Evolutionary conservation across 2,797 vertebrate genomes (phyloP), one percentile per base, ranked within the genome.

Genomic region (Macropodus opercularis): DNA sequence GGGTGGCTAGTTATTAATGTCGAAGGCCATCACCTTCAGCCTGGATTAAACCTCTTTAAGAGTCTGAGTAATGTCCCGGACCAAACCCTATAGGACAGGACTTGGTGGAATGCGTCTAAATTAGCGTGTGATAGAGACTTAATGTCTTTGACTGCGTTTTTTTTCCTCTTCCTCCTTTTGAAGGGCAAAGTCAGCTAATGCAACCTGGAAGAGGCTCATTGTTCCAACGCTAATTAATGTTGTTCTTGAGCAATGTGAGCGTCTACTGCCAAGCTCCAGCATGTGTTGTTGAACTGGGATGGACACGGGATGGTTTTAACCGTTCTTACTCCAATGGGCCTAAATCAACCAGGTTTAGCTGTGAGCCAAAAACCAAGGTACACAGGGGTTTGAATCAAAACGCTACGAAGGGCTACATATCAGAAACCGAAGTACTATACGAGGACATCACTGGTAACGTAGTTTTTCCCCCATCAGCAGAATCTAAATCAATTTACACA

Each of bases 1-100:
- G 82, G 80, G 80, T 85, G 84, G 81, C 50, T 81, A 72, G 62
- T 83, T 79, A 86, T 89, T 90, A 90, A 70, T 86, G 85, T 87
- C 88, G 80, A 62, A 83, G 82, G 72, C 66, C 81, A 86, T 91
- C 84, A 83, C 79, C 83, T 78, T 90, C 77, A 83, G 59, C 54
- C 77, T 54, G 80, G 86, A 84, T 82, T 87, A 85, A 86, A 75
- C 57, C 67, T 67, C 51, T 62, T 78, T 79, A 65, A 81, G 75
- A 83, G 27, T 54, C 46, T 2, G 43, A 87, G 81, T 70, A 85
- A 84, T 69, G 81, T 83, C 57, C 43, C 67, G 70, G 79, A 77
- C 74, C 74, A 61, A 83, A 82, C 75, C 67, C 66, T 29, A 27
- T 55, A 43, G 27, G 74, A 80, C 71, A 65, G 83, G 85, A 84